Evolutionary conservation across 2,113 vertebrate species (phyloP), one percentile per base, ranked within the genome.

Genomic region (Lepisosteus osseus): DNA sequence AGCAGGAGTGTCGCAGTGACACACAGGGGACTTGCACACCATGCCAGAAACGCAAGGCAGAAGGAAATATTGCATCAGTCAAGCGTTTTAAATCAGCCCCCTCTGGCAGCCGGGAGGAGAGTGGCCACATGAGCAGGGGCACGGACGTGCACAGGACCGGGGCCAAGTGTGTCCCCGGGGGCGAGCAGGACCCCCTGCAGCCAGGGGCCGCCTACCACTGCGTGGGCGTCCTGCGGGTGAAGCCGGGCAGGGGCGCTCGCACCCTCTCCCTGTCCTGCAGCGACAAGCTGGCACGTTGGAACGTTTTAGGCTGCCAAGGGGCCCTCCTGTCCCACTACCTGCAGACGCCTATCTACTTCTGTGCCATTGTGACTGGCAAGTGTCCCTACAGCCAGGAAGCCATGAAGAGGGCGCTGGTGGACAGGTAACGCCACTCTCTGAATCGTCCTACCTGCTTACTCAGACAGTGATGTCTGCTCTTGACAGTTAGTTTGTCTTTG

Each of bases 241-340:
- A 99, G 82, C 97, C 97, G 0, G 97, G 97, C 4, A 90, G 97
- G 4, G 97, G 97, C 41, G 91, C 95, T 68, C 91, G 90, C 6
- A 98, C 97, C 0, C 76, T 90, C 56, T 98, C 96, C 13, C 94
- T 99, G 81, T 98, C 95, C 75, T 99, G 97, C 85, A 98, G 96
- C 2, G 97, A 99, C 83, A 99, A 99, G 80, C 67, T 96, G 76
- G 89, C 93, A 45, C 90, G 94, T 43, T 96, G 95, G 96, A 92
- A 88, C 0, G 90, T 94, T 54, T 82, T 99, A 1, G 97, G 96
- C 13, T 95, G 95, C 82, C 97, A 99, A 74, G 97, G 97, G 0
- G 96, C 96, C 3, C 92, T 99, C 68, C 82, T 98, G 73, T 93
- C 92, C 85, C 96, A 97, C 78, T 96, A 95, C 83, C 87, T 99